Conservation (phyloP, 1,140 invertebrate species). For the Cyclargus thomasi region DNA sequence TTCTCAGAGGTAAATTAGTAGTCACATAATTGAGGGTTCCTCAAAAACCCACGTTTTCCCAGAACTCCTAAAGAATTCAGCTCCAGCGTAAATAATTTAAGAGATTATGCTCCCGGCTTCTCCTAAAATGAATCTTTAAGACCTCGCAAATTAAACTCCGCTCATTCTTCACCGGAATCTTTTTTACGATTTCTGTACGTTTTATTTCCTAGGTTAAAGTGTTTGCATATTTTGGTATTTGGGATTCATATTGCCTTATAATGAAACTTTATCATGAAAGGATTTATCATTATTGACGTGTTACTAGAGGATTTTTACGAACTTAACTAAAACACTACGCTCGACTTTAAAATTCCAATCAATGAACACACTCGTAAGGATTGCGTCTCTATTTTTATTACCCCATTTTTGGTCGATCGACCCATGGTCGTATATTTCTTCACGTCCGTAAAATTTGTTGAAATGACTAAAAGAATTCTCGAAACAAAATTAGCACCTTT, state of each 20-base stretch:
- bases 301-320: too few relatives aligned
- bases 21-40: not conserved
- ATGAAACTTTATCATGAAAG: too few relatives aligned
- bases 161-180: conserved; percentile 4
- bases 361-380: too few relatives aligned
- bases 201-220: not conserved
- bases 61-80: not conserved
- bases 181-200: not conserved
- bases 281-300: too few relatives aligned
- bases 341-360: too few relatives aligned
- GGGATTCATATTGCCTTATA: not conserved
- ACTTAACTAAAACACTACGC: too few relatives aligned
- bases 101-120: not conserved
- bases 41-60: not conserved
- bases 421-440: too few relatives aligned
- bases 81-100: conserved; percentile 12
- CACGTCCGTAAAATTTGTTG: too few relatives aligned
- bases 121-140: conserved; percentile 12
- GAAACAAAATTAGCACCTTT: not conserved
- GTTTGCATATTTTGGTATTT: not conserved
- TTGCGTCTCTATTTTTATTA: too few relatives aligned
- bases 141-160: conserved; percentile 10
- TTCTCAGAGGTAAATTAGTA: not conserved
- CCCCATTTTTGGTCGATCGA: too few relatives aligned
- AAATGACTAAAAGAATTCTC: too few relatives aligned